Conservation (phyloP, 2,797 vertebrate species). For the Sebastes goodei region DNA sequence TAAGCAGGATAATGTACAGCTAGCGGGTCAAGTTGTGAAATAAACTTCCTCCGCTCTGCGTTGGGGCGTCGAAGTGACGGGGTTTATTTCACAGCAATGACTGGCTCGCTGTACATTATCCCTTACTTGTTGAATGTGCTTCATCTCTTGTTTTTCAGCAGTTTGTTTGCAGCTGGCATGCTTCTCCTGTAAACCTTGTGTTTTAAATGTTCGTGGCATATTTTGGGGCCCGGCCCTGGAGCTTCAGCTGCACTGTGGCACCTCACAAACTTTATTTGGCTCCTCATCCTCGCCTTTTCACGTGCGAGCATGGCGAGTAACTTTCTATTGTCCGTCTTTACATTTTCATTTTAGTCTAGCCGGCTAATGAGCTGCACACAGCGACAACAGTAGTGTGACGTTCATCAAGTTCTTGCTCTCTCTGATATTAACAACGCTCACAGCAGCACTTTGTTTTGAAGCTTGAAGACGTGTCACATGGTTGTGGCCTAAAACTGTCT, state of each 20-base stretch:
- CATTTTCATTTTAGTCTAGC: background rate
- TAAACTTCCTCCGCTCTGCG: no score
- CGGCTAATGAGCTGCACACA: background rate
- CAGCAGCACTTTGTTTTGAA: background rate
- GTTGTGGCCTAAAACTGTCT: slow-evolving; percentile 21
- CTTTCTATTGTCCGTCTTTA: background rate
- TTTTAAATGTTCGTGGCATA: background rate
- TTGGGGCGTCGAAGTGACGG: rapidly evolving
- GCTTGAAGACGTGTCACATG: slow-evolving; percentile 1
- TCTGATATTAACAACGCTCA: background rate
- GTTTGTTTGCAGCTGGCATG: background rate
- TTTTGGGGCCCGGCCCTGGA: background rate
- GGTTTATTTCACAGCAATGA: no score
- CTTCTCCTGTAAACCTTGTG: background rate
- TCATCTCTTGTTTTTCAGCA: background rate
- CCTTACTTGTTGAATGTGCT: background rate
- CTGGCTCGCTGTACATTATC: no score
- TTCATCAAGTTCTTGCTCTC: background rate
- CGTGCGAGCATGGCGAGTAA: background rate
- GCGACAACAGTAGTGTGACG: background rate
- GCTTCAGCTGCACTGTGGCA: background rate
- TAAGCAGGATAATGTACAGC: no score
- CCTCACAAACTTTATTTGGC: background rate
- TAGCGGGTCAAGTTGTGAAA: no score
- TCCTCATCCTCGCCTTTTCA: background rate